Evolutionary conservation across 1,140 invertebrate species (phyloP).

Genomic region (Zaprionus ornatus): DNA sequence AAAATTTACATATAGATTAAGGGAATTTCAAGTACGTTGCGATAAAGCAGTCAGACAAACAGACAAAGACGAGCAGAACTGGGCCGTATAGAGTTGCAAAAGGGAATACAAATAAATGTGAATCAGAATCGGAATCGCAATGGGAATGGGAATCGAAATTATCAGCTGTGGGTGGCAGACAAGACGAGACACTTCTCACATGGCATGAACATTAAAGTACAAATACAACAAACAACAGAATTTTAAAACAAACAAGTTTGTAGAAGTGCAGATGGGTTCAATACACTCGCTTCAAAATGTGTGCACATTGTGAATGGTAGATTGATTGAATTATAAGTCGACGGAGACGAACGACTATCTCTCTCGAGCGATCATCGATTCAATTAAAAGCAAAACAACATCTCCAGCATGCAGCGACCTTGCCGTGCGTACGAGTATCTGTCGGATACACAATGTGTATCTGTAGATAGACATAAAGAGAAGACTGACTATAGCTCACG

Average conservation of each 20-base stretch:
- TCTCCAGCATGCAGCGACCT: constrained; percentile 59
- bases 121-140: neutral
- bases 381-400: constrained; percentile 70
- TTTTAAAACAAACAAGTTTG: constrained; percentile 78
- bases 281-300: constrained; percentile 59
- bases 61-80: neutral
- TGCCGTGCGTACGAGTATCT: constrained; percentile 59
- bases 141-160: neutral
- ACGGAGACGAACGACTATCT: constrained; percentile 14
- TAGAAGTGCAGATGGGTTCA: constrained; percentile 58
- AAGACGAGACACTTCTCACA: constrained; percentile 11
- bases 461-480: constrained; percentile 27
- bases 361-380: constrained; percentile 54
- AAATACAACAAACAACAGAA: constrained; percentile 61
- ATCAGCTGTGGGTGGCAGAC: constrained; percentile 13
- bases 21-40: neutral
- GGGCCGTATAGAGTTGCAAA: constrained; percentile 3
- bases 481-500: constrained; percentile 5
- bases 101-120: constrained; percentile 15
- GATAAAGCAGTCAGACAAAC: neutral
- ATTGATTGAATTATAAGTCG: constrained; percentile 71
- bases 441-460: constrained; percentile 34
- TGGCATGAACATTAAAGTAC: constrained; percentile 56
- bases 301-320: constrained; percentile 33
- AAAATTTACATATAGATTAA: constrained; percentile 2